phyloP scores from a whole-genome alignment of 2,113 vertebrate species.

The Eulemur macaco region DNA sequence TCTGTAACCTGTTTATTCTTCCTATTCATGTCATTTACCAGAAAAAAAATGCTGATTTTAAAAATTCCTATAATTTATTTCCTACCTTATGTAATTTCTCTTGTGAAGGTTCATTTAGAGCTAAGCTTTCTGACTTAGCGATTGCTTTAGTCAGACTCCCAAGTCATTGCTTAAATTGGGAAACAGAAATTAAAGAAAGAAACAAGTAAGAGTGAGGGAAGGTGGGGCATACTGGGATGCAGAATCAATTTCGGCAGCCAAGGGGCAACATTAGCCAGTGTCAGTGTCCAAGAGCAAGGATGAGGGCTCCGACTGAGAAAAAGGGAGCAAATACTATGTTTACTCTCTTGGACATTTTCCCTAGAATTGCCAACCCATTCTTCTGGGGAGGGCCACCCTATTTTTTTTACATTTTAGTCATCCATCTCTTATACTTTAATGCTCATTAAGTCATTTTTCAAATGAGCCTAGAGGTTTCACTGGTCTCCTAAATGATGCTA shows the following conservation, averaged over 20 bases:
- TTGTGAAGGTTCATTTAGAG: not conserved
- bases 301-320: too few species aligned
- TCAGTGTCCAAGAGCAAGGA: too few species aligned
- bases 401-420: not conserved
- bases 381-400: not conserved
- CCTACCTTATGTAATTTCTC: not conserved
- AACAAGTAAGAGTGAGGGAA: not conserved
- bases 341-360: not conserved
- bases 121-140: not conserved
- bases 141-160: not conserved
- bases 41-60: not conserved
- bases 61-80: not conserved
- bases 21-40: not conserved
- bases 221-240: fast-evolving
- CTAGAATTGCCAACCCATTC: not conserved
- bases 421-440: not conserved
- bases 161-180: not conserved
- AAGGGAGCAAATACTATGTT: not conserved
- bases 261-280: not conserved
- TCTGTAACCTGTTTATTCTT: not conserved
- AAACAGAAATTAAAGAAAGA: not conserved
- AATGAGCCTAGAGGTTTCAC: not conserved
- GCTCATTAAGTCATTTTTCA: not conserved
- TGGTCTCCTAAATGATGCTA: not conserved
- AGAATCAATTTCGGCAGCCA: not conserved